Evolutionary conservation across 2,113 vertebrate species (phyloP).

Genomic region (Gallinago jamesoni): DNA sequence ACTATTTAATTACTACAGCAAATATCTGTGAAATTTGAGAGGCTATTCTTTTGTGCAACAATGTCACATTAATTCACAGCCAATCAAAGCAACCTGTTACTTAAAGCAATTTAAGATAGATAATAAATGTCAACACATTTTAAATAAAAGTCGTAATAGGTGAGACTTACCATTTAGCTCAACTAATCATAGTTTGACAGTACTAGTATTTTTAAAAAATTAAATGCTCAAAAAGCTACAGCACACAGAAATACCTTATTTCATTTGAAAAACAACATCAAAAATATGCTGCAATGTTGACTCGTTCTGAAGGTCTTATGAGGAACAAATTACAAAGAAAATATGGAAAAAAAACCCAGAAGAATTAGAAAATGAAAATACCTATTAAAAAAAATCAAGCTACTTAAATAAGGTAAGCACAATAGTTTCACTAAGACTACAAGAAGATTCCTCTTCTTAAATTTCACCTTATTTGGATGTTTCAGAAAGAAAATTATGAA

Average conservation of each 20-base stretch:
- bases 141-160: background rate
- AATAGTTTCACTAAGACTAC: background rate
- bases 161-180: background rate
- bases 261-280: background rate
- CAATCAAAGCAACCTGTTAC: constrained; percentile 5
- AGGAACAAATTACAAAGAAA: background rate
- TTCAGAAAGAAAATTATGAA: background rate
- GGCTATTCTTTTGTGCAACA: constrained; percentile 21
- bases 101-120: background rate
- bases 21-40: constrained; percentile 44
- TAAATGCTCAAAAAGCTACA: background rate
- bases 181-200: background rate
- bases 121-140: constrained; percentile 9
- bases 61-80: background rate
- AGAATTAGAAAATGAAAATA: background rate
- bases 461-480: background rate
- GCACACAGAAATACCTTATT: background rate
- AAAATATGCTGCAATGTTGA: background rate
- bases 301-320: background rate
- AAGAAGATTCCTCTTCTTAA: background rate
- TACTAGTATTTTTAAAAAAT: background rate
- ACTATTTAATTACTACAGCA: constrained; percentile 48
- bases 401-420: background rate
- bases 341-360: background rate
- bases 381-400: background rate